phyloP scores from a whole-genome alignment of 2,888 invertebrate genomes.

The Ophion obscuratus region DNA sequence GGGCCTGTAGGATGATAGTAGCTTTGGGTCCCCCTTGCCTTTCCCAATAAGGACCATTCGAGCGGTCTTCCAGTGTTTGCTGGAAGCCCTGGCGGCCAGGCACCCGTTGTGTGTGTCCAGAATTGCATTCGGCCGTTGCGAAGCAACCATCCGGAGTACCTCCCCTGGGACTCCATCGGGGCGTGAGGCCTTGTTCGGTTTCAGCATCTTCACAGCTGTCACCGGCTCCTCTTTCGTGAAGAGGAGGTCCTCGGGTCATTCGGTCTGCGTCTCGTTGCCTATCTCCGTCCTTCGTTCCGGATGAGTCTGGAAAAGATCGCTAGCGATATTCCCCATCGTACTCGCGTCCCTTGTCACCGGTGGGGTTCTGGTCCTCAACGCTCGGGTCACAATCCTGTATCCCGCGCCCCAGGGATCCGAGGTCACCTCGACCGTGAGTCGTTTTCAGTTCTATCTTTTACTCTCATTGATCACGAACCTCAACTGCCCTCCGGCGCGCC shows the following conservation, averaged over 20 bases:
- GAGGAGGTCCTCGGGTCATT: not conserved
- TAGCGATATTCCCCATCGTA: constrained; percentile 36
- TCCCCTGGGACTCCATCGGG: constrained; percentile 50
- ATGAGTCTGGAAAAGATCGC: constrained; percentile 40
- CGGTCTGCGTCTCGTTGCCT: not conserved
- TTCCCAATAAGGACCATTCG: constrained; percentile 33
- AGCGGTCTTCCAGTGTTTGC: constrained; percentile 30
- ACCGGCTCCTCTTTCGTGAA: constrained; percentile 48
- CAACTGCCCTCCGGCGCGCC: too few species aligned
- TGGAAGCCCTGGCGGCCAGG: constrained; percentile 31
- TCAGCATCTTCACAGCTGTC: constrained; percentile 38
- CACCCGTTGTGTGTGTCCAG: constrained; percentile 56
- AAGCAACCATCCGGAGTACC: constrained; percentile 18
- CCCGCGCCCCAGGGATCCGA: too few species aligned
- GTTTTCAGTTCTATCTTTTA: too few species aligned
- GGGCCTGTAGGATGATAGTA: too few species aligned
- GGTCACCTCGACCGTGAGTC: too few species aligned
- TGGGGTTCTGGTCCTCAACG: not conserved
- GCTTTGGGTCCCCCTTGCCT: too few species aligned
- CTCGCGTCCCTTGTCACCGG: constrained; percentile 45
- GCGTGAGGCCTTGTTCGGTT: not conserved
- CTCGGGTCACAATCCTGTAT: too few species aligned
- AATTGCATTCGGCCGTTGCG: constrained; percentile 34
- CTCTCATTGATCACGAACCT: too few species aligned
- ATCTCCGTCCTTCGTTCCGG: constrained; percentile 14